Evolutionary conservation across 2,888 invertebrate genomes (phyloP).

Genomic region (Spilosoma lubricipeda): DNA sequence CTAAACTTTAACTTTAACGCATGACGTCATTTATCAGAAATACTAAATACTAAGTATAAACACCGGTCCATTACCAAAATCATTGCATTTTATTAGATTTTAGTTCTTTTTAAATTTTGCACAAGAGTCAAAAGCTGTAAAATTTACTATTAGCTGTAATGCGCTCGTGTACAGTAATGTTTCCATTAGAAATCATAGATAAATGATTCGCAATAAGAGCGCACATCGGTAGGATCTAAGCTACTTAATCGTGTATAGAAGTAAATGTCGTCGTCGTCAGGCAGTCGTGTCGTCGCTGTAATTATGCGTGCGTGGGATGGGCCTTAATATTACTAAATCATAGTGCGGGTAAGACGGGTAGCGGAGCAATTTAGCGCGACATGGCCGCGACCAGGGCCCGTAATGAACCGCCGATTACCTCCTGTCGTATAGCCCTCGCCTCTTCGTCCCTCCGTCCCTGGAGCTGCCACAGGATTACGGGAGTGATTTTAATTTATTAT

Average conservation of each 20-base stretch:
- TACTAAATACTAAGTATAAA: no score
- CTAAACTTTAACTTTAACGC: no score
- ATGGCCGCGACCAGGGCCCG: slow-evolving; percentile 48
- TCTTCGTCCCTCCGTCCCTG: slow-evolving; percentile 7
- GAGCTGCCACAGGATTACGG: slow-evolving; percentile 27
- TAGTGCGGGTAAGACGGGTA: slow-evolving; percentile 66
- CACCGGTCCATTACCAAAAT: no score
- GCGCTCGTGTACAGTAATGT: slow-evolving; percentile 45
- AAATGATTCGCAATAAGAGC: slow-evolving; percentile 41
- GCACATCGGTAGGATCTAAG: slow-evolving; percentile 12
- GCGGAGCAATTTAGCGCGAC: slow-evolving; percentile 58
- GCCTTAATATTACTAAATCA: slow-evolving; percentile 65
- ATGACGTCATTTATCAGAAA: no score
- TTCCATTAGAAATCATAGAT: slow-evolving; percentile 32
- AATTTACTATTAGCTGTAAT: not conserved
- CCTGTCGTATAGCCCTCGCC: slow-evolving; percentile 28
- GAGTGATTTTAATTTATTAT: slow-evolving; percentile 36
- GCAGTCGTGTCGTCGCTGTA: slow-evolving; percentile 40
- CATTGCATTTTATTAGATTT: no score
- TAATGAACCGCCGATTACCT: slow-evolving; percentile 51
- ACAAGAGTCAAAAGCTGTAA: no score
- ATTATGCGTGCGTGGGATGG: slow-evolving; percentile 54
- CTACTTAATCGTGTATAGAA: slow-evolving; percentile 18
- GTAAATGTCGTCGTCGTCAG: slow-evolving; percentile 28
- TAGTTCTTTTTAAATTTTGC: no score